These are phyloP conservation scores for Dromaius novaehollandiae DNA, from an alignment of 2,113 vertebrate genomes.

Conservation along the genomic window DNA sequence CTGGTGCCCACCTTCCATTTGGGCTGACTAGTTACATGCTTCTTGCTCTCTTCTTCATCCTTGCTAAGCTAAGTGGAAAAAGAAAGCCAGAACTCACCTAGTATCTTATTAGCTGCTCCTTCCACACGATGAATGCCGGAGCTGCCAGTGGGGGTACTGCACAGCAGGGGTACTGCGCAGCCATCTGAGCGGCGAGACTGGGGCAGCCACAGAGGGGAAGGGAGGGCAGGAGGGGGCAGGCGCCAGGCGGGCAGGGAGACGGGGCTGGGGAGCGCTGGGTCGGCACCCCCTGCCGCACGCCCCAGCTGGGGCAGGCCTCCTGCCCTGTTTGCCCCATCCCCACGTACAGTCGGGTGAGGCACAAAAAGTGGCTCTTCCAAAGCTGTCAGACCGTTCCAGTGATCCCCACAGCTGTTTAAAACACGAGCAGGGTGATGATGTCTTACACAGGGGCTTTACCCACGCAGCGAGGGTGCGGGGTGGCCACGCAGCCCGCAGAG, in stretches of 20 bases:
- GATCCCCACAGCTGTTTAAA: background rate
- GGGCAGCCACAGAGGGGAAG: too few relatives aligned
- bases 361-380: background rate
- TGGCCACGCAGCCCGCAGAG: too few relatives aligned
- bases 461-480: background rate
- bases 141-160: background rate
- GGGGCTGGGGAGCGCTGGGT: too few relatives aligned
- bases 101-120: background rate
- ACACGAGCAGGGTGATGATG: background rate
- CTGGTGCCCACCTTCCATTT: background rate
- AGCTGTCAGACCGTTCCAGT: background rate
- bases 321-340: too few relatives aligned
- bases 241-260: background rate
- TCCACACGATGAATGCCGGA: background rate
- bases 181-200: too few relatives aligned
- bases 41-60: too few relatives aligned
- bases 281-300: too few relatives aligned
- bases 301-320: too few relatives aligned
- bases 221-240: background rate
- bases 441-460: background rate
- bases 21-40: too few relatives aligned
- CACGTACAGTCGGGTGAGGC: background rate
- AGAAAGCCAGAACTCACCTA: background rate
- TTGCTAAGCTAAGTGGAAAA: too few relatives aligned
- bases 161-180: fast-evolving